Evolutionary conservation across 2,888 invertebrate genomes (phyloP).

Genomic region (Pterobdella sp.): DNA sequence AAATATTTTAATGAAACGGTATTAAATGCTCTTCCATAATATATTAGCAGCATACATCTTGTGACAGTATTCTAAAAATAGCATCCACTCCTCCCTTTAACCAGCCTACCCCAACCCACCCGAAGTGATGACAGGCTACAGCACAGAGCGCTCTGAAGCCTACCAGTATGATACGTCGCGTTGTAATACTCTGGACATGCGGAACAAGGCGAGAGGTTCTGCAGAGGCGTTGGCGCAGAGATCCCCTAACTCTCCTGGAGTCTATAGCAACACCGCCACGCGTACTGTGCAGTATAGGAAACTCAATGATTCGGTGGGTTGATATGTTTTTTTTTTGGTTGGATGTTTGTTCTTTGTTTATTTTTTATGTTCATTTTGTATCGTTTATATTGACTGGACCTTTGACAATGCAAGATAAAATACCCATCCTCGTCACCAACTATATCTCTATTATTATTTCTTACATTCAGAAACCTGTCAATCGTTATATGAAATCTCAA

Average conservation of each 20-base stretch:
- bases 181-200: conserved; percentile 20
- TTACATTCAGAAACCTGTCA: no score
- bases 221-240: background rate
- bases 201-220: background rate
- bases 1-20: no score
- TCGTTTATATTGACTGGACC: no score
- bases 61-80: no score
- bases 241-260: background rate
- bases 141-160: conserved; percentile 25
- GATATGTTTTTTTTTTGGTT: no score
- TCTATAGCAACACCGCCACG: conserved; percentile 5
- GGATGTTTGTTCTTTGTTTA: background rate
- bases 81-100: background rate
- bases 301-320: conserved; percentile 2
- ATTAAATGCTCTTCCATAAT: no score
- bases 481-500: no score
- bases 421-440: no score
- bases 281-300: conserved; percentile 3
- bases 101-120: background rate
- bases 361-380: no score
- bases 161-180: conserved; percentile 24
- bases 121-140: conserved; percentile 26
- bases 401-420: no score
- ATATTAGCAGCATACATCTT: no score
- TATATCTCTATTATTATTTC: background rate